phyloP scores from a whole-genome alignment of 1,140 invertebrate species.

The Macrostomum lignano region DNA sequence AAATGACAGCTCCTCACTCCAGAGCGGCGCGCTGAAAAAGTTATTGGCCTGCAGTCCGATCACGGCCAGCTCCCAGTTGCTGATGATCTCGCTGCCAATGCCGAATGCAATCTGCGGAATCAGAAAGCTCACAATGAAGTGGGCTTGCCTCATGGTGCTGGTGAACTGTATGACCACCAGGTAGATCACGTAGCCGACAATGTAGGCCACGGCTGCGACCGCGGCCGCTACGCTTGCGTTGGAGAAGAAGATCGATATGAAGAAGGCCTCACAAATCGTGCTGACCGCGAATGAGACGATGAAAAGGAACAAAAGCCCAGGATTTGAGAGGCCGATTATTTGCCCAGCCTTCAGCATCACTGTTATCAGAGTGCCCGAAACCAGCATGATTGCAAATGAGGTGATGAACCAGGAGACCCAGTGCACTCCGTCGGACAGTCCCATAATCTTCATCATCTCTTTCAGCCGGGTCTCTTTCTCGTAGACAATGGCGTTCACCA shows the following conservation, averaged over 20 bases:
- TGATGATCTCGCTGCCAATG: background rate
- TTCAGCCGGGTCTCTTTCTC: slow-evolving; percentile 37
- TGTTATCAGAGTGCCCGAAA: slow-evolving; percentile 29
- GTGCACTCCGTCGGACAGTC: slow-evolving; percentile 32
- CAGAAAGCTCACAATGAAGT: background rate
- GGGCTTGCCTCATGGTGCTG: background rate
- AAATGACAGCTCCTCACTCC: too few species aligned
- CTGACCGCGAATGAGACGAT: slow-evolving; percentile 31
- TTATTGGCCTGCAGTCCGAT: background rate
- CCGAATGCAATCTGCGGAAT: slow-evolving; percentile 2
- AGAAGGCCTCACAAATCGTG: slow-evolving; percentile 33
- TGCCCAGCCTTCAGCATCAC: slow-evolving; percentile 30
- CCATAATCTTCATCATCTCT: slow-evolving; percentile 37
- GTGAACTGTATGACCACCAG: slow-evolving; percentile 17
- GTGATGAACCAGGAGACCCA: slow-evolving; percentile 38
- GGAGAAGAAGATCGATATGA: slow-evolving; percentile 33
- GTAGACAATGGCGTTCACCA: slow-evolving; percentile 41
- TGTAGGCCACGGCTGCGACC: slow-evolving; percentile 38
- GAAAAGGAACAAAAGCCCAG: slow-evolving; percentile 30
- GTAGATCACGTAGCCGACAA: slow-evolving; percentile 41
- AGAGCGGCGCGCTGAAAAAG: slow-evolving; percentile 6
- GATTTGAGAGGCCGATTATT: slow-evolving; percentile 30
- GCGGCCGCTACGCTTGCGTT: slow-evolving; percentile 42
- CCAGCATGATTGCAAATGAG: slow-evolving; percentile 32
- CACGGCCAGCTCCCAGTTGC: background rate